Conservation (phyloP, 2,888 invertebrate genomes). For the Acanthosepion pharaonis region DNA sequence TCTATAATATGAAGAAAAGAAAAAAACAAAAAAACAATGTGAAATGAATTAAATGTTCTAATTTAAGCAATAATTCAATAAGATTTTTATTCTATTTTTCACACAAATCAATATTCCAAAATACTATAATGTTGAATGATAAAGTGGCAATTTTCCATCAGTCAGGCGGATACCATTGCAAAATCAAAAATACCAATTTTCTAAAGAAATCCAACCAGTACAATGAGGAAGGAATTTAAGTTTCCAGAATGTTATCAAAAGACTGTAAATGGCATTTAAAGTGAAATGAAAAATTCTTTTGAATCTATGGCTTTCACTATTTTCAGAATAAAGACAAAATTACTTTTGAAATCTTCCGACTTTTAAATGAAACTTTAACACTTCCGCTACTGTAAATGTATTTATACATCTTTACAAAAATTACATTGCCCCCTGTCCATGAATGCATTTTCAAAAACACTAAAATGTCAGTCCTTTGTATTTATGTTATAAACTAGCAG, state of each 20-base stretch:
- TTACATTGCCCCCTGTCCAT: no score
- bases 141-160: background rate
- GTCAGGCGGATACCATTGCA: background rate
- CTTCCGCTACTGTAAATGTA: no score
- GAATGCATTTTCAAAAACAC: no score
- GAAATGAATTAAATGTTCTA: background rate
- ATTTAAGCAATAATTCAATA: background rate
- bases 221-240: background rate
- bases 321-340: background rate
- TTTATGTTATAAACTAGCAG: no score
- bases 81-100: constrained; percentile 24
- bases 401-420: no score
- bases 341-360: background rate
- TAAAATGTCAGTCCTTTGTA: no score
- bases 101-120: background rate
- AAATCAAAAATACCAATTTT: background rate
- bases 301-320: background rate
- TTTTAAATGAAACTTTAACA: background rate
- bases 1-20: background rate
- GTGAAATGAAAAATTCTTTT: background rate
- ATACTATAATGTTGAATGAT: background rate
- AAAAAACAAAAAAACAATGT: background rate
- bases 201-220: background rate
- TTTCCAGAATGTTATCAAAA: background rate
- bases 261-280: background rate